These are phyloP conservation scores for Bathynomus jamesi DNA, from an alignment of 1,140 invertebrate species.

Conservation along the genomic window DNA sequence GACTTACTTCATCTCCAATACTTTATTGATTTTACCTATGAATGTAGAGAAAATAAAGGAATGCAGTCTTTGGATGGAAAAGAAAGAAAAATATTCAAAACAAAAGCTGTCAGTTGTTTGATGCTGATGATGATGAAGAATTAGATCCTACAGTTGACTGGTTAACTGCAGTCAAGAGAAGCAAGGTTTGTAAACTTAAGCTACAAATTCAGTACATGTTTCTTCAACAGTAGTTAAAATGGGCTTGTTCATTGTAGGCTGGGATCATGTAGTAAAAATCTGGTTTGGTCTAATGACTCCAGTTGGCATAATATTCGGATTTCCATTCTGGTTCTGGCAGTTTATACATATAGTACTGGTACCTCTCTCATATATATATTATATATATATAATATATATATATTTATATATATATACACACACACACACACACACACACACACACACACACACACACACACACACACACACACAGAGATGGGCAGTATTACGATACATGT, in stretches of 20 bases:
- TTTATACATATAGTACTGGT: not conserved
- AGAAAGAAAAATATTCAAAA: slow-evolving; percentile 23
- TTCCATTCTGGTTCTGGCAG: not conserved
- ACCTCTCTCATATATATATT: not conserved
- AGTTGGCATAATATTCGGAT: not conserved
- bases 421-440: no score
- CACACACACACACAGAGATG: no score
- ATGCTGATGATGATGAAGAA: slow-evolving; percentile 18
- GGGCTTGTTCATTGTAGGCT: not conserved
- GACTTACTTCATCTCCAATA: no score
- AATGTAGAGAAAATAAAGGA: no score
- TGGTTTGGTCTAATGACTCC: not conserved
- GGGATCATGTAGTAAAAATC: not conserved
- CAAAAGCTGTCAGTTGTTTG: slow-evolving; percentile 13
- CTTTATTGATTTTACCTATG: no score
- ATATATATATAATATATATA: no score
- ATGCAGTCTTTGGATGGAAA: slow-evolving; percentile 28
- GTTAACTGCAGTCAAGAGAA: slow-evolving; percentile 23
- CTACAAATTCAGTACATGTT: not conserved
- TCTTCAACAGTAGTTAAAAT: not conserved
- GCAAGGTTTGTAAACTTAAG: slow-evolving; percentile 9
- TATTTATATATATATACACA: no score
- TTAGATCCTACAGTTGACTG: slow-evolving; percentile 24
- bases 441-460: no score
- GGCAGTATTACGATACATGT: no score